These are phyloP conservation scores for Ia io DNA, from an alignment of 2,113 vertebrate genomes.

Conservation along the genomic window DNA sequence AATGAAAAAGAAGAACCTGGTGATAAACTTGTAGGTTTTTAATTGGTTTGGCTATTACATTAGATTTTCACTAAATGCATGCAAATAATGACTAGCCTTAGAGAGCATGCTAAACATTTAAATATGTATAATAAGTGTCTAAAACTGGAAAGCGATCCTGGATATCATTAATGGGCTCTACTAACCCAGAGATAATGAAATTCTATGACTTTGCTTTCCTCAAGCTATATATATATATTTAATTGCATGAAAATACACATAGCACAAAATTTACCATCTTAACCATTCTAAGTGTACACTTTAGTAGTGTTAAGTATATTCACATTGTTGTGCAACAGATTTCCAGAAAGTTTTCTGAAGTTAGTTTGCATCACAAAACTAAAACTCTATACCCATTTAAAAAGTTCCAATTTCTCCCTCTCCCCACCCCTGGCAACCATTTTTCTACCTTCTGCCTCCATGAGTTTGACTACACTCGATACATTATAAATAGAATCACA, in stretches of 20 bases:
- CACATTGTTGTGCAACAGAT: neutral
- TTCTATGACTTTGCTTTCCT: neutral
- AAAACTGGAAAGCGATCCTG: neutral
- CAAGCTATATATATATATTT: neutral
- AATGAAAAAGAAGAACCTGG: neutral
- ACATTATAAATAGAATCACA: neutral
- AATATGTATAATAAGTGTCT: neutral
- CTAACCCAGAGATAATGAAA: neutral
- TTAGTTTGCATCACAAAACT: neutral
- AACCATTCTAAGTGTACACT: neutral
- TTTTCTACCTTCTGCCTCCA: neutral
- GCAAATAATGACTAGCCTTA: neutral
- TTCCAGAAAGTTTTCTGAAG: neutral
- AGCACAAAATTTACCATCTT: neutral
- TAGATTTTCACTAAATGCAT: neutral
- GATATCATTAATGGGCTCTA: neutral
- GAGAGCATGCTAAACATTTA: neutral
- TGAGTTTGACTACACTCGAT: neutral
- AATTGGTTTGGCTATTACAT: neutral
- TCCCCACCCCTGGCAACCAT: fast-evolving
- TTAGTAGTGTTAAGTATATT: neutral
- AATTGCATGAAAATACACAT: neutral
- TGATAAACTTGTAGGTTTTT: constrained; percentile 6
- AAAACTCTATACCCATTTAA: neutral
- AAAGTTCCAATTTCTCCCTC: neutral